Conservation (phyloP, 2,113 vertebrate species). For the Menura novaehollandiae region DNA sequence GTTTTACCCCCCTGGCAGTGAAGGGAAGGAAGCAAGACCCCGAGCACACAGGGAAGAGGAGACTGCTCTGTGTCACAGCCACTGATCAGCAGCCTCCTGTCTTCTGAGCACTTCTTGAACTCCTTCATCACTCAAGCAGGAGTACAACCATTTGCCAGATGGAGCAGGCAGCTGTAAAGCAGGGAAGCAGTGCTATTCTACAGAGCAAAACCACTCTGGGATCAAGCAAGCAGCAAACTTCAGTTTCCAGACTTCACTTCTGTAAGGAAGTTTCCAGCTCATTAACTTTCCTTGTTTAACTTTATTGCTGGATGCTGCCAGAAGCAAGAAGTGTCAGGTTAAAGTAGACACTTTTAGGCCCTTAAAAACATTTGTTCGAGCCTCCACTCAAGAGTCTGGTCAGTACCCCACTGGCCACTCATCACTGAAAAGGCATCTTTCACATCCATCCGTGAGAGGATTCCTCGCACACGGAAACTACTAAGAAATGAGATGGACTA, state of each 20-base stretch:
- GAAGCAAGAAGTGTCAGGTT: background rate
- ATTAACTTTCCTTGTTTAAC: slow-evolving; percentile 16
- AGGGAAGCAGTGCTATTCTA: background rate
- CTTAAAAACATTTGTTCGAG: background rate
- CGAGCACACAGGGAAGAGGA: background rate
- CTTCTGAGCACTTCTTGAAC: background rate
- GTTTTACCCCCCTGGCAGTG: background rate
- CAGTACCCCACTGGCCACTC: background rate
- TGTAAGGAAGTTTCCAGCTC: slow-evolving; percentile 7
- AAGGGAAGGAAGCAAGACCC: background rate
- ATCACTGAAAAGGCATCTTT: background rate
- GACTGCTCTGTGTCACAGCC: background rate
- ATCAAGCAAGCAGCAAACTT: slow-evolving; percentile 11
- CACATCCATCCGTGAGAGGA: background rate
- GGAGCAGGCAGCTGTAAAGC: background rate
- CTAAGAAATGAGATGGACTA: background rate
- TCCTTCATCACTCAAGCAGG: background rate
- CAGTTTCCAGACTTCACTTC: slow-evolving; percentile 3
- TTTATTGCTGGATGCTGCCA: background rate
- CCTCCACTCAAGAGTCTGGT: background rate
- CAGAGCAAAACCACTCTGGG: background rate
- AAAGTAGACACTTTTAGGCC: background rate
- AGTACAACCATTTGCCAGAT: slow-evolving; percentile 10
- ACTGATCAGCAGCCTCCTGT: background rate
- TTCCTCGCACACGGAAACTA: background rate